A percentile compares a stretch with the other conserved stretches of the same genome.
Conservation (phyloP, 2,888 invertebrate species). For the Tinea pellionella region DNA sequence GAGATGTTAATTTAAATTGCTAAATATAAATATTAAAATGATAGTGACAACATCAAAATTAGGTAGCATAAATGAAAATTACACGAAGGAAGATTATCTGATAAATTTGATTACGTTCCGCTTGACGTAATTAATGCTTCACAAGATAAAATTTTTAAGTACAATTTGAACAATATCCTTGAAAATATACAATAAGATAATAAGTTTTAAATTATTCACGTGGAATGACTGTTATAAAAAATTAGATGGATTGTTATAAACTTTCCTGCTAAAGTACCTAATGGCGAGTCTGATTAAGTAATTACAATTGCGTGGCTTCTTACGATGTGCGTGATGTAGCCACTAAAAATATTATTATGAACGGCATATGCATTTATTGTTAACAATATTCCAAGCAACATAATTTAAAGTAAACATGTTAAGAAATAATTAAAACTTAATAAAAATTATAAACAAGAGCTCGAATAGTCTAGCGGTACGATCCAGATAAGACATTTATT, state of each 20-base stretch:
- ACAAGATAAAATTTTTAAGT: not conserved
- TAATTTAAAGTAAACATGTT: not conserved
- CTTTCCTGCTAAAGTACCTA: not conserved
- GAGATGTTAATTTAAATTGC: too few species aligned
- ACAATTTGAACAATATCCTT: not conserved
- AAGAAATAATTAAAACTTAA: not conserved
- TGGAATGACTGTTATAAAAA: not conserved
- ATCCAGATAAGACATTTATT: conserved; percentile 11
- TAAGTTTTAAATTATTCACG: not conserved
- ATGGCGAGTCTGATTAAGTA: not conserved
- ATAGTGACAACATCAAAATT: not conserved
- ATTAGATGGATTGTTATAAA: not conserved
- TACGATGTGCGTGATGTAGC: not conserved
- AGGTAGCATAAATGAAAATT: not conserved
- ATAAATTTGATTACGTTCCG: not conserved
- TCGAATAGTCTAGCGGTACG: not conserved
- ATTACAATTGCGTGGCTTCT: not conserved
- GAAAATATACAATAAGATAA: not conserved
- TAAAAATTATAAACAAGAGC: not conserved
- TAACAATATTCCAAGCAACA: too few species aligned
- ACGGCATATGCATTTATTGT: too few species aligned
- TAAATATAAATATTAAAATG: too few species aligned
- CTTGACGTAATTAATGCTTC: not conserved
- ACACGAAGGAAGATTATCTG: not conserved
- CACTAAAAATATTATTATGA: not conserved